Base-by-base conservation (phyloP, 2,797 vertebrate genomes). In the Neostethus bicornis region DNA sequence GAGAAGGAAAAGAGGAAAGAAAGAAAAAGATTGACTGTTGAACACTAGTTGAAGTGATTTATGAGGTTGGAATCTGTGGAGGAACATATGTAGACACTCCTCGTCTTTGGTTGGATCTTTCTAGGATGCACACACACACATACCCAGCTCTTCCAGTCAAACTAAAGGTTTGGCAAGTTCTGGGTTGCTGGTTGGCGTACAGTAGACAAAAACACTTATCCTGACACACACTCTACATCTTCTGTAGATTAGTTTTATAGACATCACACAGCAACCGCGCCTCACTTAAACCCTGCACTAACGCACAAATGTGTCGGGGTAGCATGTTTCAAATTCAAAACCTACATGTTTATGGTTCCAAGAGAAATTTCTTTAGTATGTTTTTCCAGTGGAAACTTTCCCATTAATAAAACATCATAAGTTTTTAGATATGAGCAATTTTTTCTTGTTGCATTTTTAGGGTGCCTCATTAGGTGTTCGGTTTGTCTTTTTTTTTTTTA, bases 1-100 rank as follows among this genome's bases (percentile, higher is more conserved):
- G 38, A 62, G 46, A 45, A 23, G 55, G 47, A 61, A 45, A 55
- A 45, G 57, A 23, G 13, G 37, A 52, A 54, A 46, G 70, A 63
- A 48, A 65, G 73, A 81, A 49, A 71, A 66, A 81, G 76, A 87
- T 83, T 84, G 84, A 87, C 79, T 90, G 81, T 73, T 84, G 79
- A 84, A 80, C 84, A 82, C 83, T 65, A 75, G 86, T 81, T 79
- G 80, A 85, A 75, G 84, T 88, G 85, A 90, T 87, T 90, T 86
- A 90, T 85, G 86, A 83, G 79, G 79, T 73, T 90, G 88, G 83
- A 87, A 79, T 85, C 85, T 74, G 79, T 80, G 70, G 78, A 83
- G 77, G 84, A 87, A 86, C 86, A 87, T 78, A 86, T 90, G 86
- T 84, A 88, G 84, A 88, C 83, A 77, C 70, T 81, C 65, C 70